Evolutionary conservation across 2,888 invertebrate species (phyloP).

Genomic region (Lepeophtheirus nordmannii): DNA sequence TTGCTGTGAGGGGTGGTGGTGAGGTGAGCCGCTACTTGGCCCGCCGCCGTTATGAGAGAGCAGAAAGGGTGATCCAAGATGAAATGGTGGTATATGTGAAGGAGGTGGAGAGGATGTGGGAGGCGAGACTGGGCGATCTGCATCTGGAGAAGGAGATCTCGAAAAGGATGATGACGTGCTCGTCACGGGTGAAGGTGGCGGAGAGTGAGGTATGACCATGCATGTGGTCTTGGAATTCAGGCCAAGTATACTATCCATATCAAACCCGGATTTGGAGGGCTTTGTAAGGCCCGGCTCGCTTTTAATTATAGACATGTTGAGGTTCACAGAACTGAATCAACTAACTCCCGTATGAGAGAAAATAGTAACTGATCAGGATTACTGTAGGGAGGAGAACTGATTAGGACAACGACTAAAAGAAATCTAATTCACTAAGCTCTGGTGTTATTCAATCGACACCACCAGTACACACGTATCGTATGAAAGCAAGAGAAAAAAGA

Average conservation of each 20-base stretch:
- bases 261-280: not conserved
- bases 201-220: slow-evolving; percentile 2
- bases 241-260: slow-evolving; percentile 13
- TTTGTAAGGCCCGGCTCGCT: not conserved
- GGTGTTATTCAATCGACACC: too few relatives aligned
- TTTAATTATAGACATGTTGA: not conserved
- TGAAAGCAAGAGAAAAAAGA: not conserved
- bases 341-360: not conserved
- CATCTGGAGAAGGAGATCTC: not conserved
- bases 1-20: too few relatives aligned
- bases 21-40: too few relatives aligned
- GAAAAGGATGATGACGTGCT: not conserved
- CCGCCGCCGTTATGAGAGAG: too few relatives aligned
- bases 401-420: too few relatives aligned
- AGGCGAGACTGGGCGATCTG: not conserved
- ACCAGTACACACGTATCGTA: too few relatives aligned
- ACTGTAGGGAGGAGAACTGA: too few relatives aligned
- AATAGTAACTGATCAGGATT: not conserved
- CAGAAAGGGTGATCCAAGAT: not conserved
- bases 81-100: not conserved
- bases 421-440: too few relatives aligned
- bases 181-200: not conserved
- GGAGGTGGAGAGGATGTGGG: not conserved
- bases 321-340: not conserved
- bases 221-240: not conserved